Evolutionary conservation across 2,113 vertebrate species (phyloP), one percentile per base, ranked within the genome.

Genomic region (Dromiciops gliroides): DNA sequence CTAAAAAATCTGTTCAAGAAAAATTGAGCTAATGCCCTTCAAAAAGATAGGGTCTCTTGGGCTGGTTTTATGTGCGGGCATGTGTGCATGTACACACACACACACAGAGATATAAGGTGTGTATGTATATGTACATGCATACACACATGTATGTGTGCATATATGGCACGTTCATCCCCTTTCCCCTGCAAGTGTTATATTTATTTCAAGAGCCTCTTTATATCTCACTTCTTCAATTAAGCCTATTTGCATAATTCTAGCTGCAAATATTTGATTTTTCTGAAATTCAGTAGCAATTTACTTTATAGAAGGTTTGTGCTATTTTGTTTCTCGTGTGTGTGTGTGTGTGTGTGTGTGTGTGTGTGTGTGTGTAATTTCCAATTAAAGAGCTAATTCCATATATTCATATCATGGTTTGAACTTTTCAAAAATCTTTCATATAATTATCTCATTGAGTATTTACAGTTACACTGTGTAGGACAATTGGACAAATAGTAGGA

Each of bases 401-500:
- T 83, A 83, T 83, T 83, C 44, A 8, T 44, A 83, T 83, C 6
- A 23, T 44, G 67, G 6, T 83, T 22, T 83, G 67, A 23, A 44
- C 16, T 44, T 44, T 83, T 83, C 16, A 83, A n/a, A 83, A 6
- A 23, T 44, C 67, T 67, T 37, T 37, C 60, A 37, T 83, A 44
- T 44, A 44, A 95, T 94, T 89, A 92, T 94, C 67, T 89, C 37
- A 22, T 52, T 92, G 50, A 89, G 83, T 90, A 93, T 44, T 94
- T 67, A 90, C 48, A 93, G 75, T 95, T 92, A 53, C 49, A 26
- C 53, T 93, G 88, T 92, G 48, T 83, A 92, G 93, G 93, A 92
- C 60, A 94, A 75, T 92, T 92, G 67, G 48, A 44, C 94, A 93
- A 60, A 92, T 90, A 90, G 92, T 93, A 52, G 91, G 90, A 56